A percentile compares a stretch with the other conserved stretches of the same genome.
phyloP scores from a whole-genome alignment of 2,888 invertebrate genomes.

The Agrochola circellaris region DNA sequence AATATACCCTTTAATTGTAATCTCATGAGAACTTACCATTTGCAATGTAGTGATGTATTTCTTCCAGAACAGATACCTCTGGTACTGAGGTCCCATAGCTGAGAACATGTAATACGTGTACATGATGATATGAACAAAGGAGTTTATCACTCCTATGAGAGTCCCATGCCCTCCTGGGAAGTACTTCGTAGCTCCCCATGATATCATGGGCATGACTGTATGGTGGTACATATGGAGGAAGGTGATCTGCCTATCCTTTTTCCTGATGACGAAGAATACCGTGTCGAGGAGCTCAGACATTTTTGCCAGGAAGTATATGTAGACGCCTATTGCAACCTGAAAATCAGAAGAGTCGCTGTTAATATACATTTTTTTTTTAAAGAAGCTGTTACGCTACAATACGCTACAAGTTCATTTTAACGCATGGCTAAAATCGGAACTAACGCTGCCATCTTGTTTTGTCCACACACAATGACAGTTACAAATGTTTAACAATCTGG shows the following conservation, averaged over 20 bases:
- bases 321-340: slow-evolving; percentile 93
- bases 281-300: slow-evolving; percentile 97
- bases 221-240: slow-evolving; percentile 98
- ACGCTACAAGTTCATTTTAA: not conserved
- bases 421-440: not conserved
- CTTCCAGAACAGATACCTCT: slow-evolving; percentile 98
- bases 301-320: slow-evolving; percentile 97
- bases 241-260: slow-evolving; percentile 97
- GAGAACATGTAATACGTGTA: slow-evolving; percentile 97
- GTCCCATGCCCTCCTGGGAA: slow-evolving; percentile 97
- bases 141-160: slow-evolving; percentile 97
- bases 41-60: slow-evolving; percentile 95
- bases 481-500: no score
- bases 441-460: not conserved
- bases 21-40: slow-evolving; percentile 68
- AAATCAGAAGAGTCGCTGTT: slow-evolving; percentile 51
- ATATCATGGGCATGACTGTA: slow-evolving; percentile 98
- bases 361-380: not conserved
- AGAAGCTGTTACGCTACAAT: no score
- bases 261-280: slow-evolving; percentile 97
- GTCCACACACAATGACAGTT: not conserved
- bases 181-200: slow-evolving; percentile 98
- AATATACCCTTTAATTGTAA: not conserved
- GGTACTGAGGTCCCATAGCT: slow-evolving; percentile 96
- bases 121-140: slow-evolving; percentile 98